These are phyloP conservation scores for Sardinella longiceps DNA, from an alignment of 2,797 vertebrate genomes.

Conservation along the genomic window DNA sequence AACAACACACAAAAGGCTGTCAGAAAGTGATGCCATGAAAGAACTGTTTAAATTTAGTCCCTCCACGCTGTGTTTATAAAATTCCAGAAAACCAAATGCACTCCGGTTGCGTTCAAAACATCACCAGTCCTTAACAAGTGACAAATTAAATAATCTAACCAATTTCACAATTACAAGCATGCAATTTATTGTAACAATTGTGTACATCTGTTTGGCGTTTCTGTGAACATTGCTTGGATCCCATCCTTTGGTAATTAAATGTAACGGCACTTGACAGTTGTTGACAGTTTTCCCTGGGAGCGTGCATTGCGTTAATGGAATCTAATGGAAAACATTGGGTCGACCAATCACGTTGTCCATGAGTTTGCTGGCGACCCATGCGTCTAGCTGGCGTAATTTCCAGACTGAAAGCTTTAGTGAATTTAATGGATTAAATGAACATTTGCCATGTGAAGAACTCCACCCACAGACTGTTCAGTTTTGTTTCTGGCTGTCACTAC, in stretches of 20 bases:
- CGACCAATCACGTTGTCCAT: not conserved
- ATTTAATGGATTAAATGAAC: not conserved
- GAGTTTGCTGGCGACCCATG: not conserved
- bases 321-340: not conserved
- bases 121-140: not conserved
- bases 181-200: not conserved
- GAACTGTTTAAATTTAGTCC: not conserved
- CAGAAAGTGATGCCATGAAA: not conserved
- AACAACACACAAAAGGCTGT: not conserved
- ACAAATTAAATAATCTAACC: not conserved
- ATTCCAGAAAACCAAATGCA: not conserved
- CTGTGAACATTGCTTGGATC: not conserved
- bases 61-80: not conserved
- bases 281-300: not conserved
- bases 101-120: not conserved
- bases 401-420: not conserved
- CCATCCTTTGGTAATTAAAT: not conserved
- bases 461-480: not conserved
- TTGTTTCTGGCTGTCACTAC: not conserved
- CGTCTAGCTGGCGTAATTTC: not conserved
- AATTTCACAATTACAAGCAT: conserved; percentile 3
- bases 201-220: not conserved
- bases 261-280: not conserved
- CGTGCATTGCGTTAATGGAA: not conserved
- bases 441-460: conserved; percentile 8